Evolutionary conservation across 2,888 invertebrate species (phyloP).

Genomic region (Heteromurus nitidus): DNA sequence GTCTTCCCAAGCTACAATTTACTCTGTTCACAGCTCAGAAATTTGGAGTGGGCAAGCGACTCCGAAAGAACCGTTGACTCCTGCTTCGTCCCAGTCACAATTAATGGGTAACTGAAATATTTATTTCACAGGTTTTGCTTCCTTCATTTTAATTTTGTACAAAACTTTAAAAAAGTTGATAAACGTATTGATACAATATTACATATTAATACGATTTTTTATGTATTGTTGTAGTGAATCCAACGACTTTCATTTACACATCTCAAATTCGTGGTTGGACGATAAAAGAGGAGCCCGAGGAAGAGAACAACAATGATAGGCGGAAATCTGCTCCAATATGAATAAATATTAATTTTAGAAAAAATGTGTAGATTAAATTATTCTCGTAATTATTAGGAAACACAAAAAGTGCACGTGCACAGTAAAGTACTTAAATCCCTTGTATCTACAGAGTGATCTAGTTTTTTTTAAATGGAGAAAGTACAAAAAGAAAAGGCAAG

Average conservation of each 20-base stretch:
- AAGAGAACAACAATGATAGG: conserved; percentile 33
- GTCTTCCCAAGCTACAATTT: conserved; percentile 47
- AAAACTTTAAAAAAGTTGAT: not conserved
- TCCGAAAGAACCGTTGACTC: not conserved
- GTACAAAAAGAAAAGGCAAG: not conserved
- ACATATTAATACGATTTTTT: not conserved
- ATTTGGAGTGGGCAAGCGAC: conserved; percentile 44
- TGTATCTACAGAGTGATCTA: not conserved
- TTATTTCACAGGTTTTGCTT: no score
- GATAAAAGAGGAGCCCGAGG: conserved; percentile 48
- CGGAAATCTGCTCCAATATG: conserved; percentile 42
- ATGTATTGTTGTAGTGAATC: not conserved
- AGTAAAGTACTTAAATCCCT: no score
- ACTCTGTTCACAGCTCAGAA: conserved; percentile 57
- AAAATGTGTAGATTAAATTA: not conserved
- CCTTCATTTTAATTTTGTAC: not conserved
- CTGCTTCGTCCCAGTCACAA: not conserved
- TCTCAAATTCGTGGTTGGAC: conserved; percentile 53
- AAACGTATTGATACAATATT: not conserved
- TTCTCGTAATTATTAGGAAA: not conserved
- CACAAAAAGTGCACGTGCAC: not conserved
- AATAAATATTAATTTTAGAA: not conserved
- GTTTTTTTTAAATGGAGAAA: not conserved
- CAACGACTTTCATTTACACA: conserved; percentile 24
- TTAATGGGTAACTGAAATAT: no score